A percentile compares a stretch with the other conserved stretches of the same genome.
Evolutionary conservation across 2,113 vertebrate species (phyloP).

Genomic region (Forbesichthys agassizii): DNA sequence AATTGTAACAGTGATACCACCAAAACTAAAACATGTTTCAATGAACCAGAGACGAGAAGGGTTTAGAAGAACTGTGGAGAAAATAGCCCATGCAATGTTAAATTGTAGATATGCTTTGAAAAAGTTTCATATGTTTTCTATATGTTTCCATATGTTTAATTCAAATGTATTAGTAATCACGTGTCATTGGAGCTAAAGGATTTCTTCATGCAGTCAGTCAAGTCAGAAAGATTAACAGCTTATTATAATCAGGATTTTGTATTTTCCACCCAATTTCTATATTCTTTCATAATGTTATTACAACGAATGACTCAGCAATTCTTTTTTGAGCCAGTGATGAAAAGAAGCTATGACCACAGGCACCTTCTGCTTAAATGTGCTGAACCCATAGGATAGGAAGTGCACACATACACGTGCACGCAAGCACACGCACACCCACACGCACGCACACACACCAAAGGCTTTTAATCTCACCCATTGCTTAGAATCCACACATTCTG

Average conservation of each 20-base stretch:
- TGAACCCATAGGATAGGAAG: background rate
- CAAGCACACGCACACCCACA: too few relatives aligned
- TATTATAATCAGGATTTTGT: conserved; percentile 42
- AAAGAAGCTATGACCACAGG: background rate
- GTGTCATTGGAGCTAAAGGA: conserved; percentile 39
- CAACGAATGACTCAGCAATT: conserved; percentile 21
- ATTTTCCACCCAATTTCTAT: background rate
- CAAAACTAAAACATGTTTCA: background rate
- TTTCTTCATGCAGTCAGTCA: conserved; percentile 19
- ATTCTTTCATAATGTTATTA: conserved; percentile 5
- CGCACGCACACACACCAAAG: too few relatives aligned
- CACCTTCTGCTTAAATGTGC: background rate
- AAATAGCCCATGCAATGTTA: background rate
- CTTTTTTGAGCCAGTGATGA: background rate
- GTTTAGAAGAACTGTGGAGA: conserved; percentile 2
- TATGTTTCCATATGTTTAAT: conserved; percentile 9
- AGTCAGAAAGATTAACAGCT: conserved; percentile 48
- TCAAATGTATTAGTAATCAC: conserved; percentile 37
- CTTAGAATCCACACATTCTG: too few relatives aligned
- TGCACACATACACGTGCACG: too few relatives aligned
- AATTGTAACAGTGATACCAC: conserved; percentile 15
- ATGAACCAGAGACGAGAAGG: background rate
- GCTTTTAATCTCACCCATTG: too few relatives aligned
- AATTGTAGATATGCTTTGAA: background rate
- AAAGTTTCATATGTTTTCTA: conserved; percentile 1